Evolutionary conservation across 2,888 invertebrate genomes (phyloP), one percentile per base, ranked within the genome.

Genomic region (Nomada fucata): DNA sequence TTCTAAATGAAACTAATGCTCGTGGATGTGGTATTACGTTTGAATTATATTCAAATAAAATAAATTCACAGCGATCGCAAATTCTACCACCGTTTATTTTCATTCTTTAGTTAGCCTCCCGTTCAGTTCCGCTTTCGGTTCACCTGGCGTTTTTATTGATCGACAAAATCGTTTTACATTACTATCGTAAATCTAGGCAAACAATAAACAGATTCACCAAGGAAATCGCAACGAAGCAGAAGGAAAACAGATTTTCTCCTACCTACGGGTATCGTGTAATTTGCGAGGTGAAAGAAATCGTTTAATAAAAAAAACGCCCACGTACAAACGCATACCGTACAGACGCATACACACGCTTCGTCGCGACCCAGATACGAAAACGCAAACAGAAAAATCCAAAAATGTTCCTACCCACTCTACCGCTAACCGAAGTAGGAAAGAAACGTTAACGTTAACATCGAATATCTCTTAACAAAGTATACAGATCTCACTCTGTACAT

Each of bases 401-500:
- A 29, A 76, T 50, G 42, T 18, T n/a, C 2, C 13, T 42, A 44
- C 53, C 11, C 53, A 29, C 23, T 76, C 11, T 1, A 47, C 11
- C 23, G 13, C 29, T n/a, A 57, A 36, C 13, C 1, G 29, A 23
- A 71, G 53, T 11, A 0, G 7, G 20, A 67, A 75, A 36, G 13
- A 26, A 57, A 63, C 1, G 3, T 20, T 26, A 2, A 23, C 23
- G 72, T 53, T 55, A 44, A 47, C n/a, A 47, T 13, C 42, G 61
- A 47, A 42, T 60, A 44, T 47, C 7, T 18, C 53, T 65, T 67
- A 47, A 69, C 47, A 36, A 26, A n/a, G 53, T 18, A 67, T 42
- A 59, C 44, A 15, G n/a, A 57, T 59, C 23, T 42, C 36, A 36
- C 68, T 47, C 61, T 80, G 68, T 80, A 80, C 80, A 82, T 68